Base-by-base conservation (phyloP, 2,113 vertebrate species). In the Ceyx melanurus region DNA sequence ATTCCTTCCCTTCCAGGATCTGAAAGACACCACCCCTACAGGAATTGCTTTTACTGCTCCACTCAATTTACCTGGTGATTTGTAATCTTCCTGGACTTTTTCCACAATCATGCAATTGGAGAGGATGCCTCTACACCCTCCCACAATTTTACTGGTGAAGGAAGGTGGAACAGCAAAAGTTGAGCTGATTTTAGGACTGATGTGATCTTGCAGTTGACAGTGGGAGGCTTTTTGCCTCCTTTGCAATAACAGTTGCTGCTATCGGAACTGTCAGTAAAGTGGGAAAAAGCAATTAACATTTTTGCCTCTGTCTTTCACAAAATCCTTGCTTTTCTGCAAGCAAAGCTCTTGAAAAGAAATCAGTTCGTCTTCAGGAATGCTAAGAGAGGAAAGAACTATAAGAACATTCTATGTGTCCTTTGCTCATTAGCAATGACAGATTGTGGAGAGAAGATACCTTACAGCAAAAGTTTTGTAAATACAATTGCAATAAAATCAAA, bases 261-360 rank as follows among this genome's bases (percentile, higher is more conserved):
- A 37, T 56, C 95, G 67, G 79, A 93, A 58, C 87, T 93, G 45
- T 94, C 93, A 95, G 62, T 82, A 88, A 93, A 94, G 91, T 74
- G 60, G 58, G 68, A 9, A 82, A 96, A 95, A 95, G 66, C 83
- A 97, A 97, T 96, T 96, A 96, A 94, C 70, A 88, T 92, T 96
- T 97, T 93, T 76, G 25, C 48, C 37, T 81, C 58, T 90, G 51
- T 71, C 91, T 94, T 90, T 40, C 89, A 86, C 68, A 88, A 93
- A 95, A 95, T 54, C 35, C 73, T 93, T 94, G 74, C 57, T 88
- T 96, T 95, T 77, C 62, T 87, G 82, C 58, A 96, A 95, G 82
- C 82, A 95, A 95, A 88, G 72, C 94, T 96, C 70, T 92, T 89
- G 58, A 95, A 94, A 94, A 82, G 91, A 95, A 96, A 89, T 91